phyloP scores from a whole-genome alignment of 2,113 vertebrate genomes.

The Zapus hudsonius region DNA sequence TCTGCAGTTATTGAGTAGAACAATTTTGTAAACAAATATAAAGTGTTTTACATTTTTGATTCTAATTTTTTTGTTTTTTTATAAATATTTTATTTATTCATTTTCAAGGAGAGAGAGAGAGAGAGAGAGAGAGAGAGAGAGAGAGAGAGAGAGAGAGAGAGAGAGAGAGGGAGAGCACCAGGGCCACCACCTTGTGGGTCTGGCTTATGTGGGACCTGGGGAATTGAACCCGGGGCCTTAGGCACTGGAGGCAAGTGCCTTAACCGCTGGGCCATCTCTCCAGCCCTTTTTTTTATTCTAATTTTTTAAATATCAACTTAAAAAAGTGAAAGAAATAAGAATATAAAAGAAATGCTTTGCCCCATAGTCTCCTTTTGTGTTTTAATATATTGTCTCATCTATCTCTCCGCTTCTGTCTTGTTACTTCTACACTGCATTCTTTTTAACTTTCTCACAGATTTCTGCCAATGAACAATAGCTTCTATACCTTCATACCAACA shows the following conservation, averaged over 20 bases:
- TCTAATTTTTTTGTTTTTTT: not conserved
- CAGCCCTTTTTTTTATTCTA: too few species aligned
- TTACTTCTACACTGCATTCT: not conserved
- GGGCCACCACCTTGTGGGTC: too few species aligned
- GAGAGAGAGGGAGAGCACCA: too few species aligned
- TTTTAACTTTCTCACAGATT: constrained; percentile 27
- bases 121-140: too few species aligned
- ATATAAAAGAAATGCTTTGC: not conserved
- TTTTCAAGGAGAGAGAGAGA: too few species aligned
- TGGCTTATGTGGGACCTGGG: too few species aligned
- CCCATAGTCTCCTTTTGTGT: not conserved
- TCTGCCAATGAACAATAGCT: constrained; percentile 59
- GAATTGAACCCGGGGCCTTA: too few species aligned
- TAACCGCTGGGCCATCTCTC: too few species aligned
- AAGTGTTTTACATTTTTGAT: constrained; percentile 16
- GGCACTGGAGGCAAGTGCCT: too few species aligned
- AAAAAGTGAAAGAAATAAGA: not conserved
- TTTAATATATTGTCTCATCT: not conserved
- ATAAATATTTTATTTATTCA: too few species aligned
- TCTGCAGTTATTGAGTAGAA: not conserved
- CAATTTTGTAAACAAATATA: not conserved
- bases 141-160: too few species aligned
- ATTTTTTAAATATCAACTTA: not conserved
- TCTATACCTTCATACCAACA: constrained; percentile 44
- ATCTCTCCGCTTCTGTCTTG: too few species aligned